A percentile compares a stretch with the other conserved stretches of the same genome.
These are phyloP conservation scores for Sceloporus tristichus DNA, from an alignment of 2,113 vertebrate species.

Conservation along the genomic window DNA sequence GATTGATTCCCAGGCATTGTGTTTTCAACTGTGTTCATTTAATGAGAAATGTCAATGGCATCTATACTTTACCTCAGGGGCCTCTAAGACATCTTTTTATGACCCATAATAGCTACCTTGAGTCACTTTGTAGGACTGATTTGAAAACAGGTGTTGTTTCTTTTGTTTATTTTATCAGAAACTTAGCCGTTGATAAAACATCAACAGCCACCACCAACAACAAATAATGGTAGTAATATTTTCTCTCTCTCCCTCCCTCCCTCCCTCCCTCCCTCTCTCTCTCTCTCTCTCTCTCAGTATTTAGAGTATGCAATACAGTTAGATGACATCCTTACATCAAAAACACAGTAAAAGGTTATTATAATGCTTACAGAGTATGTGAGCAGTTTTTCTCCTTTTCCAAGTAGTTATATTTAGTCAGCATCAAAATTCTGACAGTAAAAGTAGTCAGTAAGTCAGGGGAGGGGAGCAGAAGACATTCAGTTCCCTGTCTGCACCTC, in stretches of 20 bases:
- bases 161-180: background rate
- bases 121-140: background rate
- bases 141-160: background rate
- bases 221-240: background rate
- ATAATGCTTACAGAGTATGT: background rate
- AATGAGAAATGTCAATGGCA: constrained; percentile 10
- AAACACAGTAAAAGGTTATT: background rate
- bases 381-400: background rate
- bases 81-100: constrained; percentile 19
- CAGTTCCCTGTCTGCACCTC: background rate
- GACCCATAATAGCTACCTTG: background rate
- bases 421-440: background rate
- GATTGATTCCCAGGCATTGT: accelerated
- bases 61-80: background rate
- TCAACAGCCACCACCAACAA: background rate
- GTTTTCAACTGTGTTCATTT: constrained; percentile 19
- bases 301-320: background rate
- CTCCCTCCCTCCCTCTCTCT: no score
- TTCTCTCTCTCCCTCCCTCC: no score
- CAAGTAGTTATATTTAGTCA: background rate
- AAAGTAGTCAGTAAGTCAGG: background rate
- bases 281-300: background rate
- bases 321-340: background rate
- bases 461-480: no score
- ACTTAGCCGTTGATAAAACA: background rate